Conservation (phyloP, 2,113 vertebrate genomes). For the Gobiocypris rarus region DNA sequence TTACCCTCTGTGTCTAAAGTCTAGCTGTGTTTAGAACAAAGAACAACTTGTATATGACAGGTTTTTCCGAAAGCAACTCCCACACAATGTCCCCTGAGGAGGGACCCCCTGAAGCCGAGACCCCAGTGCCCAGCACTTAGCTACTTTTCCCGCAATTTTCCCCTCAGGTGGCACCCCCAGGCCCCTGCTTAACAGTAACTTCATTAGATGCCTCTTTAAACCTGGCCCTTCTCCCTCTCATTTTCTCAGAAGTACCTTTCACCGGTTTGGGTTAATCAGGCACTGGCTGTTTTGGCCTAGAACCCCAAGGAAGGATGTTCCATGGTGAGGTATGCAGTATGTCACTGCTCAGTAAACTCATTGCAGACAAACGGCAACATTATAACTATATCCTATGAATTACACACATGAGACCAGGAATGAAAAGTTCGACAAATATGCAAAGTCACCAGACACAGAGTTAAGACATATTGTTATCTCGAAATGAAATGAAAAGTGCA, state of each 20-base stretch:
- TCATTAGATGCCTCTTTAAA: slow-evolving; percentile 76
- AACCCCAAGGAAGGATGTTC: slow-evolving; percentile 74
- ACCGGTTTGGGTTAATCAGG: slow-evolving; percentile 50
- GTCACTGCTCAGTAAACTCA: slow-evolving; percentile 36
- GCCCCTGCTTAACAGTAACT: slow-evolving; percentile 70
- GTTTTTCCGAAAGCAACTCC: slow-evolving; percentile 62
- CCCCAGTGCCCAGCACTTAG: slow-evolving; percentile 68
- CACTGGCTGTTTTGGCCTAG: slow-evolving; percentile 51
- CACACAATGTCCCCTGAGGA: slow-evolving; percentile 72
- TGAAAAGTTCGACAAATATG: not conserved
- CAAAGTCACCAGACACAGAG: not conserved
- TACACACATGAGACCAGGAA: not conserved
- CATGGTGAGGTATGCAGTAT: slow-evolving; percentile 68
- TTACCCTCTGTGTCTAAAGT: slow-evolving; percentile 6
- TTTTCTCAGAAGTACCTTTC: slow-evolving; percentile 62
- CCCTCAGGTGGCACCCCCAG: slow-evolving; percentile 76
- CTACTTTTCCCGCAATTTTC: slow-evolving; percentile 78
- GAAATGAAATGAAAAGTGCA: not conserved
- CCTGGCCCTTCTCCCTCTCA: slow-evolving; percentile 63
- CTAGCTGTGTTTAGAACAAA: slow-evolving; percentile 43
- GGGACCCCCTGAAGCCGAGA: slow-evolving; percentile 66
- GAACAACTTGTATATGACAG: slow-evolving; percentile 71
- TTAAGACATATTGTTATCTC: not conserved
- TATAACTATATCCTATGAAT: not conserved
- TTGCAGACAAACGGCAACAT: not conserved